Conservation (phyloP, 2,888 invertebrate species). For the Ariolimax columbianus region DNA sequence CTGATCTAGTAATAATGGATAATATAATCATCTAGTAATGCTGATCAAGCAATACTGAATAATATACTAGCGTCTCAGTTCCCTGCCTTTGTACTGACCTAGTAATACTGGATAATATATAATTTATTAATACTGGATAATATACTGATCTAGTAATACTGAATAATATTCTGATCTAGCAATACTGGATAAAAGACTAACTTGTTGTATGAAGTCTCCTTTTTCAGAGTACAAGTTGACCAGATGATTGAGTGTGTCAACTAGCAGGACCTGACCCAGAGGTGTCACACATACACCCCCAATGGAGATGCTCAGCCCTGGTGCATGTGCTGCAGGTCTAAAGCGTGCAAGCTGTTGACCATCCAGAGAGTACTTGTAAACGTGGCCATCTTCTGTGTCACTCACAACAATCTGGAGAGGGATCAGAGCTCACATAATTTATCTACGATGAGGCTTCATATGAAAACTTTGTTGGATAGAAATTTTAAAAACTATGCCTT, state of each 20-base stretch:
- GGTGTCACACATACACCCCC: slow-evolving; percentile 69
- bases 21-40: too few species aligned
- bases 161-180: too few species aligned
- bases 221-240: slow-evolving; percentile 71
- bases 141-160: too few species aligned
- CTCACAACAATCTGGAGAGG: slow-evolving; percentile 66
- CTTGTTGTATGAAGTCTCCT: slow-evolving; percentile 60
- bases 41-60: too few species aligned
- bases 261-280: slow-evolving; percentile 68
- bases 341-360: slow-evolving; percentile 68
- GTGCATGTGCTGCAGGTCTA: slow-evolving; percentile 60
- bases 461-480: too few species aligned
- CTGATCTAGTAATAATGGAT: too few species aligned
- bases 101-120: too few species aligned
- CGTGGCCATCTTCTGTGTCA: slow-evolving; percentile 63
- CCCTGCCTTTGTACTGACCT: too few species aligned
- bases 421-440: not conserved
- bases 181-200: too few species aligned
- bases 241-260: slow-evolving; percentile 72
- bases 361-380: slow-evolving; percentile 67
- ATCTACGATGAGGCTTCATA: not conserved
- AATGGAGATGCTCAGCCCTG: slow-evolving; percentile 67
- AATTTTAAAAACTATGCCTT: too few species aligned
- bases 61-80: too few species aligned
- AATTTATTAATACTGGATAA: too few species aligned